Base-by-base conservation (phyloP, 2,113 vertebrate species). In the Atrichornis clamosus region DNA sequence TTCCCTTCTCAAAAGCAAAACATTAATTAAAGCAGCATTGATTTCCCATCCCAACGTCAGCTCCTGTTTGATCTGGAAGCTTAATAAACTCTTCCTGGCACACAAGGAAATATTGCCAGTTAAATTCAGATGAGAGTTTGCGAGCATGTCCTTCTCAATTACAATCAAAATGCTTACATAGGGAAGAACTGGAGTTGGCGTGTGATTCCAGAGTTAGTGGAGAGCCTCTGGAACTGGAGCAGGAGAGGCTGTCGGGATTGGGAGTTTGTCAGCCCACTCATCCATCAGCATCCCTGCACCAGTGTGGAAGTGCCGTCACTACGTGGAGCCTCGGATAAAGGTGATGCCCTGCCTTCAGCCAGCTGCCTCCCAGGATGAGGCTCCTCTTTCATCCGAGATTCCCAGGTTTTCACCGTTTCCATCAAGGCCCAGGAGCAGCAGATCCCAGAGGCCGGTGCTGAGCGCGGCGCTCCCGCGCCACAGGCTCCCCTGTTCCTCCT, bases 41-140 rank as follows among this genome's bases (percentile, higher is more conserved):
- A 96, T 91, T 89, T 96, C 92, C 94, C 68, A 70, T 83, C 82
- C 67, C 72, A 42, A 1, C 1, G 4, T 69, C 85, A 46, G 78
- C 35, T 73, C 72, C 84, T 56, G 35, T 95, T 97, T 97, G 95
- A 87, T 91, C 56, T 37, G 63, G 92, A 76, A 86, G 67, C 93
- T 93, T 93, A 93, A 97, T 83, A 94, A 97, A 97, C 97, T 95
- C 85, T 95, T 97, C 89, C 78, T 97, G 95, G 91, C 95, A 86
- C 55, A 79, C 95, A 97, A 35, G 74, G 95, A 97, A 97, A 94
- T 90, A 95, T 62, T 89, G 93, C 46, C 80, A 93, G 90, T 64
- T 93, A 93, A 59, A 96, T 94, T 97, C 95, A 96, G 95, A 94
- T 3, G 65, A 79, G 86, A 93, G 96, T 94, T 93, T 93, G 89